Conservation (phyloP, 2,888 invertebrate species). For the Amaurobius ferox region DNA sequence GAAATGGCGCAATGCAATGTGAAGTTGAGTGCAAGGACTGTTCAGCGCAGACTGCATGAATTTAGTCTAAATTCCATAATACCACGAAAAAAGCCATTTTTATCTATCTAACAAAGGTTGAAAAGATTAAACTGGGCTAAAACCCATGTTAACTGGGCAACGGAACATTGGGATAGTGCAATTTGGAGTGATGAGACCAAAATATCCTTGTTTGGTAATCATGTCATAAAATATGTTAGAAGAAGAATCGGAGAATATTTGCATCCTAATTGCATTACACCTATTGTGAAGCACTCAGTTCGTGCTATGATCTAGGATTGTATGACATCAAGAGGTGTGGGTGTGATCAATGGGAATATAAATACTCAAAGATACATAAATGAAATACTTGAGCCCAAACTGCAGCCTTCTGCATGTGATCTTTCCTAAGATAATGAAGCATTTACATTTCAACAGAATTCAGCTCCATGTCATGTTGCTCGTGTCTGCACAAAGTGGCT, state of each 20-base stretch:
- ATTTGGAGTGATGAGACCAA: constrained; percentile 32
- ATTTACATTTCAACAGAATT: constrained; percentile 7
- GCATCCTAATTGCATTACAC: constrained; percentile 18
- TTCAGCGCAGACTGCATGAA: constrained; percentile 11
- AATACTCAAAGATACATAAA: constrained; percentile 15
- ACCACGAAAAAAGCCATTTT: constrained; percentile 13
- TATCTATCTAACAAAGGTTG: constrained; percentile 16
- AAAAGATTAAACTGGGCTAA: constrained; percentile 34
- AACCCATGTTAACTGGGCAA: constrained; percentile 23
- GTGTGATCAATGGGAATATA: constrained; percentile 5
- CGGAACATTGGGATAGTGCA: neutral
- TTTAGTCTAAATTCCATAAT: constrained; percentile 17
- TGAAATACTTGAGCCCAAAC: constrained; percentile 17
- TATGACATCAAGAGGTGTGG: constrained; percentile 20
- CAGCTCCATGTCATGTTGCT: constrained; percentile 10
- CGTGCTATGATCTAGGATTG: neutral
- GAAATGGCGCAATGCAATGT: neutral
- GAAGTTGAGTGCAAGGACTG: constrained; percentile 16
- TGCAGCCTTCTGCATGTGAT: constrained; percentile 10
- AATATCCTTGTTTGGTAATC: neutral
- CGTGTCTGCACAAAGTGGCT: constrained; percentile 1
- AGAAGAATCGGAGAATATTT: constrained; percentile 19
- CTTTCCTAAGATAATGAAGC: neutral
- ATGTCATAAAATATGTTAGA: constrained; percentile 9
- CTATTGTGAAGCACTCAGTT: constrained; percentile 24